Evolutionary conservation across 1,140 invertebrate genomes (phyloP), one percentile per base, ranked within the genome.

Genomic region (Aradophagus sp.): DNA sequence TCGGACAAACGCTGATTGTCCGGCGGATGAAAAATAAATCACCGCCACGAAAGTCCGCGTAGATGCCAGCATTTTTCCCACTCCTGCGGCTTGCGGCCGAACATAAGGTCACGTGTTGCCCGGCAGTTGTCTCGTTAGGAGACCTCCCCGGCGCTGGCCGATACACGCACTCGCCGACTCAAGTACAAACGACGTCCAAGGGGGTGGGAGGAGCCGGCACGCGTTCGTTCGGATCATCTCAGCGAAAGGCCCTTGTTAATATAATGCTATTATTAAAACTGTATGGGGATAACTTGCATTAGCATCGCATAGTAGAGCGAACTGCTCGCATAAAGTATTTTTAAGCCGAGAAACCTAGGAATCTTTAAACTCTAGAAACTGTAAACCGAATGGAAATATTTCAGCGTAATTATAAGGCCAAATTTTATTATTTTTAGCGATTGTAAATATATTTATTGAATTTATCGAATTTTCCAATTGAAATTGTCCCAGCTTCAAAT

Each of bases 241-340:
- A 77, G 76, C 75, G 72, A 79, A 75, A 67, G 45, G 48, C 59
- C 63, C 73, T 63, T 63, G 55, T n/a, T n/a, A n/a, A n/a, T n/a
- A n/a, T n/a, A n/a, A n/a, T 56, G 48, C 44, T 53, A 55, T 45
- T 66, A 62, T 66, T 73, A 66, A 75, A 70, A 63, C 26, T 41
- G n/a, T n/a, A n/a, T n/a, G n/a, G n/a, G n/a, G n/a, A n/a, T n/a
- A n/a, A n/a, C n/a, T n/a, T n/a, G n/a, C n/a, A n/a, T n/a, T n/a
- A n/a, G n/a, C n/a, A n/a, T n/a, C n/a, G n/a, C n/a, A n/a, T n/a
- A n/a, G n/a, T n/a, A n/a, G n/a, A n/a, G n/a, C n/a, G n/a, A n/a
- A n/a, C n/a, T n/a, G n/a, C n/a, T n/a, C n/a, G n/a, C n/a, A n/a
- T n/a, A n/a, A n/a, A n/a, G n/a, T n/a, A n/a, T n/a, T n/a, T n/a